Conservation (phyloP, 1,140 invertebrate genomes). For the Bombus confusus region DNA sequence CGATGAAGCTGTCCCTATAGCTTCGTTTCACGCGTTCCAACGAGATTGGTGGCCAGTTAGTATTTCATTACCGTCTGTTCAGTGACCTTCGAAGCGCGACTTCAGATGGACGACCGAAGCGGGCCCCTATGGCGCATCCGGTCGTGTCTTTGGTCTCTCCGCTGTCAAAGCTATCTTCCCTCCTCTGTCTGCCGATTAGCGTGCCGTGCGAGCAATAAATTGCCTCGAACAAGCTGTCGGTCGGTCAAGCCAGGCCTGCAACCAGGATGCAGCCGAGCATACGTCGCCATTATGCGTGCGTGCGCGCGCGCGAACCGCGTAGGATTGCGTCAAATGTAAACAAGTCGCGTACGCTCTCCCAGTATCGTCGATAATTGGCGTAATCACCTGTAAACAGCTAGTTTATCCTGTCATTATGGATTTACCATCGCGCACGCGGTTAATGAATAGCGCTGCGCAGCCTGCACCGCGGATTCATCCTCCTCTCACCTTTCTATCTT, state of each 20-base stretch:
- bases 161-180: constrained; percentile 35
- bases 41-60: constrained; percentile 28
- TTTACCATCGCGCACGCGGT: constrained; percentile 49
- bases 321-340: constrained; percentile 51
- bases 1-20: constrained; percentile 15
- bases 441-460: constrained; percentile 60
- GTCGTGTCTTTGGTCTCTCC: constrained; percentile 37
- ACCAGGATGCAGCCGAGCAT: constrained; percentile 18
- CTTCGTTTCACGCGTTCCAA: background rate
- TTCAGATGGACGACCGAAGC: constrained; percentile 56
- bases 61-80: constrained; percentile 36
- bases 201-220: constrained; percentile 45
- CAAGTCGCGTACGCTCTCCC: constrained; percentile 25
- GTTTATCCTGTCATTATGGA: constrained; percentile 63
- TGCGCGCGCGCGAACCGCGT: background rate
- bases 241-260: background rate
- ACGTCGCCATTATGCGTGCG: constrained; percentile 27
- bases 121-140: constrained; percentile 21
- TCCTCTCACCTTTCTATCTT: too few relatives aligned
- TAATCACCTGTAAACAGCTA: constrained; percentile 62
- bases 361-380: constrained; percentile 65
- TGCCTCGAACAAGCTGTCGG: constrained; percentile 14
- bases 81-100: constrained; percentile 48
- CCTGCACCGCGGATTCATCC: constrained; percentile 7
- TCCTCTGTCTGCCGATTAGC: constrained; percentile 37